These are phyloP conservation scores for Tonatia bakeri DNA, from an alignment of 2,113 vertebrate species.

Conservation along the genomic window DNA sequence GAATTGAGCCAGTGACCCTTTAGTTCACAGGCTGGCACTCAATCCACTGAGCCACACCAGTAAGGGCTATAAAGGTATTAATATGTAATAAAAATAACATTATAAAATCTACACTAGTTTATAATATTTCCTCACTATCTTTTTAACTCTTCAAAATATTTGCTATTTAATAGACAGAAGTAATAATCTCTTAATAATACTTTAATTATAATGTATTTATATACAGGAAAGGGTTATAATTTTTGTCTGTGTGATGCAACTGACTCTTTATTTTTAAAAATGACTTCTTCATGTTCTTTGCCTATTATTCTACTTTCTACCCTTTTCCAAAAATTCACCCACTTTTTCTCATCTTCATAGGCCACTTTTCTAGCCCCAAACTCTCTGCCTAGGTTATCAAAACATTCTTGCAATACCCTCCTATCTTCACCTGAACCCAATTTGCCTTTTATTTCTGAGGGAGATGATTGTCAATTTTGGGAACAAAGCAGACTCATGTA, in stretches of 20 bases:
- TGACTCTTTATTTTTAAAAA: background rate
- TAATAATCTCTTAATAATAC: background rate
- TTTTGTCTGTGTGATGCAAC: background rate
- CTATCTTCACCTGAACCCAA: accelerated
- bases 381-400: background rate
- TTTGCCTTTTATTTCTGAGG: background rate
- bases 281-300: background rate
- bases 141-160: background rate
- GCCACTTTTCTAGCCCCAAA: background rate
- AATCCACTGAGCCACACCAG: too few relatives aligned
- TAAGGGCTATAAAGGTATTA: background rate
- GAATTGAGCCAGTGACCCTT: too few relatives aligned
- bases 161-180: background rate
- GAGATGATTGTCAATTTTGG: background rate
- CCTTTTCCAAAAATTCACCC: background rate
- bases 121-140: background rate
- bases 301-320: background rate
- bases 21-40: too few relatives aligned
- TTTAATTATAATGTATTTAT: background rate
- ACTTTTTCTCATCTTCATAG: background rate
- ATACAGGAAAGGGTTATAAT: background rate
- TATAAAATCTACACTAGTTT: background rate
- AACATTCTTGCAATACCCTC: background rate
- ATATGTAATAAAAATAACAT: background rate
- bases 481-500: background rate